Percentiles rank a stretch among this genome's conserved stretches.
These are phyloP conservation scores for Pelmatolapia mariae DNA, from an alignment of 2,113 vertebrate species.

Conservation along the genomic window DNA sequence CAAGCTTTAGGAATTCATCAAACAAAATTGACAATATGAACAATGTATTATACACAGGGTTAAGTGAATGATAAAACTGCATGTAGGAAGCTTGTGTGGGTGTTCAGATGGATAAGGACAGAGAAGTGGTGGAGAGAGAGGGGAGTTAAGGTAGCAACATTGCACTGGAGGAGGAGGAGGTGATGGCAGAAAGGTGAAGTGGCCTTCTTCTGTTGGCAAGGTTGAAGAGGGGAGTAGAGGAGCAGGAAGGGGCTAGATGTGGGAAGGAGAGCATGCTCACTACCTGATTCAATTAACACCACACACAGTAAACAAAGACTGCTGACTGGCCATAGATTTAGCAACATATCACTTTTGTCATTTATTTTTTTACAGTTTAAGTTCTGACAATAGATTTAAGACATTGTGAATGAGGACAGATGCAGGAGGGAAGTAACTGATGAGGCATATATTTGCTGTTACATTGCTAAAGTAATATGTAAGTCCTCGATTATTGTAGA, in stretches of 20 bases:
- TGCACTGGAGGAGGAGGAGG: background rate
- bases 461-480: background rate
- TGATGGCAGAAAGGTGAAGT: background rate
- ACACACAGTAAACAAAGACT: background rate
- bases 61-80: constrained; percentile 14
- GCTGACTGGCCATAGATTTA: background rate
- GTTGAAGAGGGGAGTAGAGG: background rate
- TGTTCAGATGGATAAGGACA: background rate
- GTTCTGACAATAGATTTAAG: background rate
- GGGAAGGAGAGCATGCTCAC: background rate
- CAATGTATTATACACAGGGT: background rate
- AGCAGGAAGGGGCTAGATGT: background rate
- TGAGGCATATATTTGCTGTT: rapidly evolving
- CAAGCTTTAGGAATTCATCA: background rate
- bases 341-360: background rate
- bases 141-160: background rate
- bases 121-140: background rate
- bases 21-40: background rate
- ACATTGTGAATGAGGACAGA: background rate
- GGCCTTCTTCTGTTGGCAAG: background rate
- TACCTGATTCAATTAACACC: constrained; percentile 21
- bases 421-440: background rate
- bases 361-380: background rate
- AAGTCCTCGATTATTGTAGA: rapidly evolving
- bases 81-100: constrained; percentile 23